Evolutionary conservation across 92 coral and sea anemone species (phyloP).

Genomic region (Ricordea florida): DNA sequence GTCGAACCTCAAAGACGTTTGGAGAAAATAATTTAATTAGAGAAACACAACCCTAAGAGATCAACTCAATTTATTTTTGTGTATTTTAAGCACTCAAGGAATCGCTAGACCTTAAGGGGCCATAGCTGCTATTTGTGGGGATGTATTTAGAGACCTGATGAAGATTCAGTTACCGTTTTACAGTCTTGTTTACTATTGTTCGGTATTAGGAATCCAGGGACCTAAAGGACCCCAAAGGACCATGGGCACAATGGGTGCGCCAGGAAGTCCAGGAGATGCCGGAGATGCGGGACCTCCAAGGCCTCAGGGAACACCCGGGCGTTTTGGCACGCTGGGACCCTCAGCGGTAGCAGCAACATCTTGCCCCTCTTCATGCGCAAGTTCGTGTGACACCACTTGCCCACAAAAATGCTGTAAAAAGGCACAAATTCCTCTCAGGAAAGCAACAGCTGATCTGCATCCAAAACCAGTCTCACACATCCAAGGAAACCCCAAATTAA

Average conservation of each 20-base stretch:
- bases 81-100: conserved; percentile 2
- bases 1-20: too few species aligned
- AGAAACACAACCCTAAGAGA: too few species aligned
- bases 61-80: neutral
- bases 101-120: conserved; percentile 4
- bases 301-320: conserved; percentile 18
- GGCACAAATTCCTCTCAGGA: conserved; percentile 16
- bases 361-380: conserved; percentile 42
- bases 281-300: conserved; percentile 35
- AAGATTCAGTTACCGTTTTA: too few species aligned
- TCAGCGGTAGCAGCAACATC: conserved; percentile 70
- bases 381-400: conserved; percentile 3
- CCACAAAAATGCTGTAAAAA: conserved; percentile 18
- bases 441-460: neutral
- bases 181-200: too few species aligned
- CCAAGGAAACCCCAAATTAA: too few species aligned
- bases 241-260: conserved; percentile 49
- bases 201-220: too few species aligned
- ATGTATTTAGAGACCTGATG: too few species aligned
- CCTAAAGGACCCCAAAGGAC: conserved; percentile 52
- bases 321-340: conserved; percentile 60
- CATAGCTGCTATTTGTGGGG: too few species aligned
- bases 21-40: too few species aligned
- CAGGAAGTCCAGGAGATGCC: conserved; percentile 35
- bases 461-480: too few species aligned